These are phyloP conservation scores for Paratilapia polleni DNA, from an alignment of 2,113 vertebrate genomes.

Conservation along the genomic window DNA sequence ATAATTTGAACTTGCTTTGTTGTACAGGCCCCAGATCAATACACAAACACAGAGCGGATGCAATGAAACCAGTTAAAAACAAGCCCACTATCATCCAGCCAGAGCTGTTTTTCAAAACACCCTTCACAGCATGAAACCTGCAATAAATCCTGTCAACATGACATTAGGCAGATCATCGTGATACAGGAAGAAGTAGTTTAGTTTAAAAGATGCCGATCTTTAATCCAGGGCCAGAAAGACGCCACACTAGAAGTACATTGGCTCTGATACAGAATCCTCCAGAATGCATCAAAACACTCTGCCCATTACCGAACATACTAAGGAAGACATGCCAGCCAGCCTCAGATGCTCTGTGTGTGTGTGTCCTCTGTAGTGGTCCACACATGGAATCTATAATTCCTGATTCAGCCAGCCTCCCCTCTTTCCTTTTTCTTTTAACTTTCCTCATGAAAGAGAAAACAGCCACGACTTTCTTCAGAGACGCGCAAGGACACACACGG, in stretches of 20 bases:
- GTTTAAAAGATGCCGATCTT: not conserved
- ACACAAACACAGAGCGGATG: not conserved
- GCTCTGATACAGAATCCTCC: not conserved
- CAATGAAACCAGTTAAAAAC: not conserved
- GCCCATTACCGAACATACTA: not conserved
- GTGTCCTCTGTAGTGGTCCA: conserved; percentile 33
- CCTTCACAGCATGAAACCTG: conserved; percentile 1
- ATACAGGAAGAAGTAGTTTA: not conserved
- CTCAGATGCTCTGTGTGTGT: not conserved
- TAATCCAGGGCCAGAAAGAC: not conserved
- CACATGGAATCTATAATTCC: conserved; percentile 60
- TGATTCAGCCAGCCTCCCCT: not conserved
- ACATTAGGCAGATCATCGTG: not conserved
- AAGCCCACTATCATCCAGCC: not conserved
- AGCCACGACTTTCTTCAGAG: conserved; percentile 56
- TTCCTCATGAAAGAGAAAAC: conserved; percentile 69
- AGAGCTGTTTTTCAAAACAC: not conserved
- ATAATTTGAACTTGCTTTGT: not conserved
- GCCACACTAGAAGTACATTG: not conserved
- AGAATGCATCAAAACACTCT: conserved; percentile 10
- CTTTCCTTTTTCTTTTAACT: conserved; percentile 49
- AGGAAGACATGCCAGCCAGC: not conserved
- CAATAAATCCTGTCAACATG: not conserved
- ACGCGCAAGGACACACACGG: conserved; percentile 47
- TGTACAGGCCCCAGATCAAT: not conserved